phyloP scores from a whole-genome alignment of 2,888 invertebrate species.

The Sussaba pulchella region DNA sequence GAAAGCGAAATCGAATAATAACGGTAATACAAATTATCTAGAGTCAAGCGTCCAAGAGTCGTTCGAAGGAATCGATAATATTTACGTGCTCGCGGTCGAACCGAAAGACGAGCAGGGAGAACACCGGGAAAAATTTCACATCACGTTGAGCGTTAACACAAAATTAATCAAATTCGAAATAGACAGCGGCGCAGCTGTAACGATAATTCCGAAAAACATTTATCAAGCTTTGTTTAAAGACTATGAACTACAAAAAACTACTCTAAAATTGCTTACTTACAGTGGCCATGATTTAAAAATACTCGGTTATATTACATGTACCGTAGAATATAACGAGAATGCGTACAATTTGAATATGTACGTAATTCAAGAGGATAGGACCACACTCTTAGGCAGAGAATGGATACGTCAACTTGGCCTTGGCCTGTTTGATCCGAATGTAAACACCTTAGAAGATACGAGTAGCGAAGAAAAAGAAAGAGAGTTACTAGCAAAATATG shows the following conservation, averaged over 20 bases:
- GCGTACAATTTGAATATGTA: not conserved
- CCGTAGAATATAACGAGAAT: not conserved
- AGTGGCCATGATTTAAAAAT: constrained; percentile 29
- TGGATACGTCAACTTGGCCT: constrained; percentile 41
- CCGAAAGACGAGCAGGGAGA: constrained; percentile 26
- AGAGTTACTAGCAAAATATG: not conserved
- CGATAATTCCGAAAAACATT: not conserved
- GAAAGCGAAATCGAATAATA: constrained; percentile 11
- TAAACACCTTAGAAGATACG: not conserved
- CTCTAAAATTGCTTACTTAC: constrained; percentile 28
- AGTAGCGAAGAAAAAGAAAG: constrained; percentile 9
- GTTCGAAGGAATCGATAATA: constrained; percentile 8
- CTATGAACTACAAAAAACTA: not conserved
- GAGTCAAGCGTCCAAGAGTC: constrained; percentile 15
- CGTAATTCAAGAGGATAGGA: constrained; percentile 31
- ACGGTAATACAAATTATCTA: not conserved
- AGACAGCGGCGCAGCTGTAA: constrained; percentile 24
- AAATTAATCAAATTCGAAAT: constrained; percentile 21
- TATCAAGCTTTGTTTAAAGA: not conserved
- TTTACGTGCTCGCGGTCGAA: not conserved
- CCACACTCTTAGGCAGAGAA: constrained; percentile 41
- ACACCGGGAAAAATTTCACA: constrained; percentile 36
- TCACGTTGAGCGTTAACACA: constrained; percentile 20
- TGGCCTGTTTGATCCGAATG: constrained; percentile 30
- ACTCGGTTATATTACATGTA: constrained; percentile 10